phyloP scores from a whole-genome alignment of 2,888 invertebrate species.

The Drosophila maculinotata region DNA sequence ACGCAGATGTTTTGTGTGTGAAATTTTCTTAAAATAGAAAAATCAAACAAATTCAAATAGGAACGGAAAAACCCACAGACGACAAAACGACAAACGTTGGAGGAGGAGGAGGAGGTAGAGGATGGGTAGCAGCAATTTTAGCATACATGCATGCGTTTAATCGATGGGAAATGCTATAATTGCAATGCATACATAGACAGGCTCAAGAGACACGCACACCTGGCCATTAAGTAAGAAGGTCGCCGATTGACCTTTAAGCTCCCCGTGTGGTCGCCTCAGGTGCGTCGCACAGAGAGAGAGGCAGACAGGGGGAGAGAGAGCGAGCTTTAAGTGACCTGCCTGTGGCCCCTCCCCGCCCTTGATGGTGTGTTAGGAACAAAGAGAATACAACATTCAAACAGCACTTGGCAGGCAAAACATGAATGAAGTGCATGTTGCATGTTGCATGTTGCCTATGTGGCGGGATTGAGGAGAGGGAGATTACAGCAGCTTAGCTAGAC shows the following conservation, averaged over 20 bases:
- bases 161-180: conserved; percentile 76
- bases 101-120: not conserved
- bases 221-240: conserved; percentile 60
- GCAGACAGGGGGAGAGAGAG: not conserved
- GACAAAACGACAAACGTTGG: conserved; percentile 1
- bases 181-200: conserved; percentile 47
- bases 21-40: conserved; percentile 64
- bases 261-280: conserved; percentile 21
- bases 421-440: conserved; percentile 42
- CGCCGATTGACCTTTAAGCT: conserved; percentile 73
- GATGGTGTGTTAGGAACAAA: conserved; percentile 29
- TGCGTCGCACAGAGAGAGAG: conserved; percentile 5
- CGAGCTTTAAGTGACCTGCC: conserved; percentile 15
- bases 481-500: conserved; percentile 68
- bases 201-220: conserved; percentile 53
- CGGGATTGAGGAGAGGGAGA: conserved; percentile 26
- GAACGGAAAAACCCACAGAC: conserved; percentile 42
- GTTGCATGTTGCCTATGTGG: conserved; percentile 38
- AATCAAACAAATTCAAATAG: conserved; percentile 49
- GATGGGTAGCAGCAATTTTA: conserved; percentile 25
- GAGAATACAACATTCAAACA: conserved; percentile 37
- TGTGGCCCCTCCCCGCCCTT: not conserved
- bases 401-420: conserved; percentile 28
- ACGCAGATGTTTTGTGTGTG: conserved; percentile 38
- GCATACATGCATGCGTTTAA: conserved; percentile 68